Evolutionary conservation across 1,140 invertebrate species (phyloP), one percentile per base, ranked within the genome.

Genomic region (Scaptomyza pallida): DNA sequence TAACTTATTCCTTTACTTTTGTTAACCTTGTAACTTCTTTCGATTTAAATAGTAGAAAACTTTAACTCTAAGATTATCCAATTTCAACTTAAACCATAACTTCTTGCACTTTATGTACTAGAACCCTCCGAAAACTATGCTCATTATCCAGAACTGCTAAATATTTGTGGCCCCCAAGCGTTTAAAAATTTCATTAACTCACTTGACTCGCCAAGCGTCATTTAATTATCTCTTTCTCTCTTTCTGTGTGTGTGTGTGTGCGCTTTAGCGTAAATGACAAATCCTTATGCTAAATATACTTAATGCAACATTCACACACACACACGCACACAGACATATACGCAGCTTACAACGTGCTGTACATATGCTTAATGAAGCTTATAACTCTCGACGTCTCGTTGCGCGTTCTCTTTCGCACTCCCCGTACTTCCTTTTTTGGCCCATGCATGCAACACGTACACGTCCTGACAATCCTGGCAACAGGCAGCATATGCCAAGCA

Each of bases 321-420:
- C 12, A 56, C 19, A 56, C 55, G 57, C 15, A 57, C 10, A 40
- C 33, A 51, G 68, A 55, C 33, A 57, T 17, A 60, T 21, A 59
- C 30, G 51, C 50, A 65, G 78, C 78, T 89, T 82, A 82, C 82
- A 89, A 76, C 83, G 83, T 88, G 75, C 75, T 73, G 68, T 89
- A 89, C 86, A 89, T 89, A 89, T 89, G 86, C 86, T 89, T 89
- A 89, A 89, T 89, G 86, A 89, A 89, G 86, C 86, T 89, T 89
- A 89, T 89, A 89, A 85, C 85, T 88, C 83, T 75, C 72, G 67
- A 61, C 79, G 64, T 74, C 71, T 83, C 68, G 41, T 56, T 56
- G 33, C 59, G 16, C 33, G 21, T 57, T 41, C 54, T 9, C 21
- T 23, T 9, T 30, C 9, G 33, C 16, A 12, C 50, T 30, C 21